Evolutionary conservation across 2,888 invertebrate species (phyloP), one percentile per base, ranked within the genome.

Genomic region (Agapostemon virescens): DNA sequence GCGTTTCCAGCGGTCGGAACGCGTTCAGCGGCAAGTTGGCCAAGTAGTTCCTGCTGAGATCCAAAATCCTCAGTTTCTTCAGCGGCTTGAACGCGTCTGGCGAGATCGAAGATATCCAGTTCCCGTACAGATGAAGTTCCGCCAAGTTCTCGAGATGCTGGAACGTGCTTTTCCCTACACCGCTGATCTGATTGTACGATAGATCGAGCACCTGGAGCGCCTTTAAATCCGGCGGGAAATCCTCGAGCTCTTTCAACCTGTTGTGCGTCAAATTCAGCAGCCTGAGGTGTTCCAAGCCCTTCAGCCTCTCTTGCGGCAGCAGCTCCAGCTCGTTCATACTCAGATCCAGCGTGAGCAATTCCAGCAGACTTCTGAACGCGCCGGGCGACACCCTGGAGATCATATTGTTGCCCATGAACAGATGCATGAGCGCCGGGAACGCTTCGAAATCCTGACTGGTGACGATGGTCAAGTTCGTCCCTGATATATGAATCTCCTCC

Each of bases 361-460:
- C 96, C 64, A 96, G 95, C 42, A 97, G 93, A 87, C 95, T 96
- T 70, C 95, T 95, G 91, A 98, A 97, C 71, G 98, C 97, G 58
- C 97, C 96, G 0, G 98, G 97, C 2, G 97, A 97, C 80, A 98
- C 95, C 82, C 96, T 94, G 23, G 96, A 95, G 84, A 97, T 96
- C 79, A 95, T 94, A 92, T 97, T 97, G 86, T 94, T 95, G 55
- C 95, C 94, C 86, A 97, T 93, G 90, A 95, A 95, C 75, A 97
- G 94, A 89, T 96, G 96, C 90, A 96, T 95, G 49, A 97, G 93
- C 0, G 96, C 95, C 30, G 97, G 96, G 89, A 97, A 97, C 49
- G 96, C 95, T 89, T 97, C 96, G 89, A 98, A 97, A 90, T 97
- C 97, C 90, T 96, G 96, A 86, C 96, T 96, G 0, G 97, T 97